These are phyloP conservation scores for Graphium colonna DNA, from an alignment of 2,888 invertebrate species.

Conservation along the genomic window DNA sequence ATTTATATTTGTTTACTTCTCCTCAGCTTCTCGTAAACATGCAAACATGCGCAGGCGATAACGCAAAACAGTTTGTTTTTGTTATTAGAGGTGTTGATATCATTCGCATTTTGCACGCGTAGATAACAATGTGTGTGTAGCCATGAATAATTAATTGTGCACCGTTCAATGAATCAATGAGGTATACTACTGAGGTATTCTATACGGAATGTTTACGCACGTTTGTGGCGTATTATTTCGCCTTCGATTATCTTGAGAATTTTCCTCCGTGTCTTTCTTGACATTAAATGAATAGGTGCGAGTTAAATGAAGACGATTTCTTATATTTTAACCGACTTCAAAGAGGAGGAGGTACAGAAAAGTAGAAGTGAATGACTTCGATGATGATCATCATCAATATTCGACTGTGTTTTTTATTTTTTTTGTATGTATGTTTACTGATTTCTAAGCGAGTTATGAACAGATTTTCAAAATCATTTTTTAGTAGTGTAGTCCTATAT, in stretches of 20 bases:
- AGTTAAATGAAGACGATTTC: too few relatives aligned
- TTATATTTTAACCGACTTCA: too few relatives aligned
- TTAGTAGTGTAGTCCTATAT: too few relatives aligned
- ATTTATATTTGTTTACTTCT: constrained; percentile 40
- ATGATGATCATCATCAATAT: too few relatives aligned
- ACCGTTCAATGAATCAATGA: constrained; percentile 8
- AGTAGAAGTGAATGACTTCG: too few relatives aligned
- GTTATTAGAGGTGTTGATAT: constrained; percentile 46
- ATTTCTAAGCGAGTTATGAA: too few relatives aligned
- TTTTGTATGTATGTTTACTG: too few relatives aligned
- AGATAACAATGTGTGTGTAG: constrained; percentile 38
- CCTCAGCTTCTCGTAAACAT: constrained; percentile 39
- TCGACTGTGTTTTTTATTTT: too few relatives aligned
- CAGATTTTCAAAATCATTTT: too few relatives aligned
- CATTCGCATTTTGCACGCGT: constrained; percentile 40
- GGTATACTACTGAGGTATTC: constrained; percentile 10
- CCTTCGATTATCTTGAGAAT: constrained; percentile 8
- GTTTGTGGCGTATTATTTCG: not conserved
- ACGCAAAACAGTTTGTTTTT: constrained; percentile 48
- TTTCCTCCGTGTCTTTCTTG: constrained; percentile 10
- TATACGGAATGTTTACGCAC: not conserved
- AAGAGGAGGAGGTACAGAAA: too few relatives aligned
- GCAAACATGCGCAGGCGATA: constrained; percentile 28
- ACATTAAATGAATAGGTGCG: not conserved
- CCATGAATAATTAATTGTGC: constrained; percentile 34